A percentile compares a stretch with the other conserved stretches of the same genome.
phyloP scores from a whole-genome alignment of 2,113 vertebrate species.

The Aplodontia rufa region DNA sequence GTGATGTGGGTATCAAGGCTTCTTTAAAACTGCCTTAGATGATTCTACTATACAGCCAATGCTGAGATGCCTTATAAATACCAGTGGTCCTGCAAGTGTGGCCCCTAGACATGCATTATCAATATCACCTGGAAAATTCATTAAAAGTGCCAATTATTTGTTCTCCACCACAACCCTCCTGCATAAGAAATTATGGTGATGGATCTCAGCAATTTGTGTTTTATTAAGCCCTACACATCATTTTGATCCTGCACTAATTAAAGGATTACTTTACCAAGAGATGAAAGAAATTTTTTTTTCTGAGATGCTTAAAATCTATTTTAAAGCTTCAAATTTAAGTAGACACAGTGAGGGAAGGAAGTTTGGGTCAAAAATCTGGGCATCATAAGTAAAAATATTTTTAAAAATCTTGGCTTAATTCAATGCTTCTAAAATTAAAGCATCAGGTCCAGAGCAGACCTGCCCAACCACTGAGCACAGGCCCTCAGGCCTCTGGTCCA shows the following conservation, averaged over 20 bases:
- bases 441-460: too few relatives aligned
- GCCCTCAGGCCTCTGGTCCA: too few relatives aligned
- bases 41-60: neutral
- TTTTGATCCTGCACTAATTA: neutral
- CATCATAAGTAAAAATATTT: too few relatives aligned
- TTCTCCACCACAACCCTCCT: neutral
- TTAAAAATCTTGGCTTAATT: too few relatives aligned
- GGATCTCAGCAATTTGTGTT: fast-evolving
- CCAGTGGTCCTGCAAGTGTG: neutral
- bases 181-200: neutral
- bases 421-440: too few relatives aligned
- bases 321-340: neutral
- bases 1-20: fast-evolving
- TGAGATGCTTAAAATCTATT: neutral
- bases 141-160: neutral
- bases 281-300: neutral
- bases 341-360: neutral
- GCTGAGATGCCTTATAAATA: neutral
- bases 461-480: too few relatives aligned
- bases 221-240: neutral
- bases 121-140: neutral
- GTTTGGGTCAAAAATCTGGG: neutral
- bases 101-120: too few relatives aligned
- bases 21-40: neutral
- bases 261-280: neutral